Conservation (phyloP, 2,888 invertebrate genomes). For the Cerastoderma edule region DNA sequence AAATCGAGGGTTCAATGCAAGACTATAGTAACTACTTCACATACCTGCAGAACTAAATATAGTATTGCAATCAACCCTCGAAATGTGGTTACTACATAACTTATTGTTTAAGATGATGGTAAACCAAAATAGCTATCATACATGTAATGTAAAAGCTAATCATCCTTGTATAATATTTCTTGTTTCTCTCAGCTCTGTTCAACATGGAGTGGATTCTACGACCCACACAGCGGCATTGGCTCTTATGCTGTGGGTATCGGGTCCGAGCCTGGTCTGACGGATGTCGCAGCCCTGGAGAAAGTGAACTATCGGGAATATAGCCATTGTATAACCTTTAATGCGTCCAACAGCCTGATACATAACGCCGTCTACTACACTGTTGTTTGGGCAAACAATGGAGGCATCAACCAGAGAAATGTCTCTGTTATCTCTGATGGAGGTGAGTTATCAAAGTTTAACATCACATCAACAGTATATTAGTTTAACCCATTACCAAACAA, state of each 20-base stretch:
- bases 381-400: constrained; percentile 69
- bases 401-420: constrained; percentile 64
- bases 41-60: too few species aligned
- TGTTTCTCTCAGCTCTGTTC: constrained; percentile 65
- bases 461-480: too few species aligned
- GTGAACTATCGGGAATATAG: constrained; percentile 37
- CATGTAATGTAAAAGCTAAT: too few species aligned
- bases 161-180: too few species aligned
- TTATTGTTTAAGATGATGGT: too few species aligned
- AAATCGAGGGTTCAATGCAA: too few species aligned
- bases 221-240: constrained; percentile 70
- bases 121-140: too few species aligned
- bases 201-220: constrained; percentile 71
- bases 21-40: too few species aligned
- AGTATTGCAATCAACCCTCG: too few species aligned
- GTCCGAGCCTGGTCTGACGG: constrained; percentile 34
- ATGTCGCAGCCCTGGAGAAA: constrained; percentile 46
- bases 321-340: constrained; percentile 54
- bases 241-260: constrained; percentile 63
- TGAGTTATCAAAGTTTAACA: too few species aligned
- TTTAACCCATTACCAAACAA: too few species aligned
- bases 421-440: constrained; percentile 66
- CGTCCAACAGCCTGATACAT: constrained; percentile 53
- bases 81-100: too few species aligned
- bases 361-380: constrained; percentile 58